Evolutionary conservation across 2,113 vertebrate genomes (phyloP).

Genomic region (Rhabdornis inornatus): DNA sequence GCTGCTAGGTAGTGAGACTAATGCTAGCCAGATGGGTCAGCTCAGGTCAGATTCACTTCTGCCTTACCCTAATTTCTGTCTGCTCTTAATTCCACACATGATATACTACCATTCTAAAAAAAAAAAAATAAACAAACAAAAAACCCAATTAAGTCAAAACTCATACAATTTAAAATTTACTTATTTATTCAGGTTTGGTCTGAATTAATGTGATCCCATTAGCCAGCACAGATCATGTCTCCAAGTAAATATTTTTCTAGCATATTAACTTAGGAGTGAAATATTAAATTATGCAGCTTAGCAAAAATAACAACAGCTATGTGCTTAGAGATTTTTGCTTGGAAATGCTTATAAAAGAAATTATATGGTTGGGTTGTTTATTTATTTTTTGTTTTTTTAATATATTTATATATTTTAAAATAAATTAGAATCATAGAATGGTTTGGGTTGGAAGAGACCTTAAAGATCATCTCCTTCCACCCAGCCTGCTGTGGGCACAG

Average conservation of each 20-base stretch:
- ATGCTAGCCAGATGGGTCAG: neutral
- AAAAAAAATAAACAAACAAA: neutral
- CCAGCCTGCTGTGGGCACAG: accelerated
- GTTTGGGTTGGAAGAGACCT: neutral
- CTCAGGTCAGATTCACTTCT: neutral
- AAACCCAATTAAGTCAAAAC: neutral
- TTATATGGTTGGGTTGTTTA: neutral
- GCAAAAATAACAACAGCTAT: conserved; percentile 10
- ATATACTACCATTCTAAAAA: neutral
- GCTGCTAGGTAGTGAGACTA: neutral
- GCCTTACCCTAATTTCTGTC: neutral
- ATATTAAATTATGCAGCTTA: conserved; percentile 1
- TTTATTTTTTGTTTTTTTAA: neutral
- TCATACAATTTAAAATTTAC: neutral
- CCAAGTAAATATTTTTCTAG: conserved; percentile 46
- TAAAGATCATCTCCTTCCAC: neutral
- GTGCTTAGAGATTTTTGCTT: neutral
- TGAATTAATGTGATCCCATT: neutral
- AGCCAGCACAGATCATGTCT: conserved; percentile 28
- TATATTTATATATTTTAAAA: neutral
- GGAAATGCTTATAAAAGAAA: neutral
- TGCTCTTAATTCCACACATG: neutral
- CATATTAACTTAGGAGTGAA: neutral
- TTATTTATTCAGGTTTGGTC: neutral
- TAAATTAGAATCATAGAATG: neutral